A percentile compares a stretch with the other conserved stretches of the same genome.
Conservation (phyloP, 64 coral and sea anemone genomes). For the Anthopleura sola region DNA sequence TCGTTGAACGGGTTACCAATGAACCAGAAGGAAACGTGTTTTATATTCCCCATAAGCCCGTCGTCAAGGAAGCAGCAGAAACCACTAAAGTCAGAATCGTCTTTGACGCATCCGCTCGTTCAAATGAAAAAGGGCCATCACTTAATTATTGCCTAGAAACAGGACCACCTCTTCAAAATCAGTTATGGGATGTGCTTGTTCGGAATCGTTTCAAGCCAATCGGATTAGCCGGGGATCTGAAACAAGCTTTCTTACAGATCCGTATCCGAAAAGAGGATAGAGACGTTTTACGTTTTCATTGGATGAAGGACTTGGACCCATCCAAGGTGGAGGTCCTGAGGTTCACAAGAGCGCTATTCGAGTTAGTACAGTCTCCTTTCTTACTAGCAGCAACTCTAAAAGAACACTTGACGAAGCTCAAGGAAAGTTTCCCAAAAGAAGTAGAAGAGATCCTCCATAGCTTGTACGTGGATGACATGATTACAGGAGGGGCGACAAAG, state of each 20-base stretch:
- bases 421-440: conserved; percentile 25
- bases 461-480: too few species aligned
- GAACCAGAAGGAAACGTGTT: neutral
- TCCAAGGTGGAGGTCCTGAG: neutral
- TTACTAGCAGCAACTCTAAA: conserved; percentile 24
- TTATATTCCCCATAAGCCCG: conserved; percentile 35
- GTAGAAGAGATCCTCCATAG: neutral
- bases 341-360: conserved; percentile 46
- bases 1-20: neutral
- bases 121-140: conserved; percentile 11
- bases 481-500: conserved; percentile 33
- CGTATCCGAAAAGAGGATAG: conserved; percentile 1
- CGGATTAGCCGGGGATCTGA: conserved; percentile 44
- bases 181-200: conserved; percentile 7
- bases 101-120: conserved; percentile 15
- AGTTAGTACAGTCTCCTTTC: conserved; percentile 43
- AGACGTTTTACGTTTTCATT: conserved; percentile 36
- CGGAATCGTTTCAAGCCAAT: conserved; percentile 19
- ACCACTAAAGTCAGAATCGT: conserved; percentile 1
- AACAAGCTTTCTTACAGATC: conserved; percentile 45
- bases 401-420: conserved; percentile 12
- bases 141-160: conserved; percentile 54
- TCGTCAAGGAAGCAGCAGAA: neutral
- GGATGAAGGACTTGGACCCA: conserved; percentile 11
- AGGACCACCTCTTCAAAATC: conserved; percentile 49